These are phyloP conservation scores for Epinotia brunnichana DNA, from an alignment of 2,888 invertebrate genomes.

Conservation along the genomic window DNA sequence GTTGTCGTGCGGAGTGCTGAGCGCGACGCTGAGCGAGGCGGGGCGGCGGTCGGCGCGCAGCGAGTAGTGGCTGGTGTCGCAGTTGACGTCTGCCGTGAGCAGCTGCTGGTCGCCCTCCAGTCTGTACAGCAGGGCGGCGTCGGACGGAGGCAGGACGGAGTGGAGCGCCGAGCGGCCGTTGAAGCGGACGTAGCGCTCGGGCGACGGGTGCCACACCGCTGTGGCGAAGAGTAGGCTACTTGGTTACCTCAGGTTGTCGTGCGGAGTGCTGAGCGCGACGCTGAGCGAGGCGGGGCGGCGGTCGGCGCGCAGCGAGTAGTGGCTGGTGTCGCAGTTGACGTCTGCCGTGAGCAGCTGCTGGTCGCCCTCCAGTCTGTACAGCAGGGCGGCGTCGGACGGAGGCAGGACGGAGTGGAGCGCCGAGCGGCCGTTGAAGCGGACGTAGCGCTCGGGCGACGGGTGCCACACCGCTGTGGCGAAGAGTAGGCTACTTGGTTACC, in stretches of 20 bases:
- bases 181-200: slow-evolving; percentile 71
- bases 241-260: slow-evolving; percentile 68
- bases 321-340: slow-evolving; percentile 57
- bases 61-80: slow-evolving; percentile 62
- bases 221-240: slow-evolving; percentile 63
- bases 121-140: slow-evolving; percentile 61
- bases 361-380: slow-evolving; percentile 61
- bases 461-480: slow-evolving; percentile 81
- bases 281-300: slow-evolving; percentile 61
- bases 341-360: slow-evolving; percentile 63
- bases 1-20: slow-evolving; percentile 72
- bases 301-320: slow-evolving; percentile 73
- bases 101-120: slow-evolving; percentile 60
- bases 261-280: slow-evolving; percentile 70
- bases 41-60: slow-evolving; percentile 69
- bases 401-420: slow-evolving; percentile 68
- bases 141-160: slow-evolving; percentile 68
- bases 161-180: slow-evolving; percentile 70
- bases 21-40: slow-evolving; percentile 61
- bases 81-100: slow-evolving; percentile 63
- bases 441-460: slow-evolving; percentile 66
- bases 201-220: slow-evolving; percentile 78
- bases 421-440: slow-evolving; percentile 75
- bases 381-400: slow-evolving; percentile 62
- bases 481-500: slow-evolving; percentile 56